Conservation (phyloP, 2,113 vertebrate species). For the Phalacrocorax carbo region DNA sequence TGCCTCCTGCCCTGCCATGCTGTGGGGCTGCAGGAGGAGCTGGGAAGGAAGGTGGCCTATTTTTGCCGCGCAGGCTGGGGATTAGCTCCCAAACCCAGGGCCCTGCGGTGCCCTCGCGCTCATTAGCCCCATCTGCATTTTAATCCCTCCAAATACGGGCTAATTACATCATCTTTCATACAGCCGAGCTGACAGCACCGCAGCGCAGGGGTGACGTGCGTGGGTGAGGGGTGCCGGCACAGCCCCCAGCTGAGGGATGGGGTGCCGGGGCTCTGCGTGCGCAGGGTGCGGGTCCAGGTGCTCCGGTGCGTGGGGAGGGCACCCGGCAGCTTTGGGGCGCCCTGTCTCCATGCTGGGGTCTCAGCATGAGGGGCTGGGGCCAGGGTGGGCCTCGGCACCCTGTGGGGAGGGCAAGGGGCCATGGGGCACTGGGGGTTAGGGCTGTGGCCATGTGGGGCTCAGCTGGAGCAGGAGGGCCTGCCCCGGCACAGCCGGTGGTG, state of each 20-base stretch:
- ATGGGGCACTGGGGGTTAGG: background rate
- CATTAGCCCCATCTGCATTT: conserved; percentile 18
- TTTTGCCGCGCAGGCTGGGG: background rate
- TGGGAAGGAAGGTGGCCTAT: background rate
- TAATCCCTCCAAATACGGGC: conserved; percentile 14
- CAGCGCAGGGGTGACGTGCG: background rate
- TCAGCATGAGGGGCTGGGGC: background rate
- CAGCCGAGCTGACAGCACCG: background rate
- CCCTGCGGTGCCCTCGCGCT: background rate
- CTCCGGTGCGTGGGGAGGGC: rapidly evolving
- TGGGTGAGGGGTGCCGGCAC: background rate
- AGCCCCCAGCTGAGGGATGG: rapidly evolving
- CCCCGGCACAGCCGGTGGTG: background rate
- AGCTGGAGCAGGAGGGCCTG: rapidly evolving
- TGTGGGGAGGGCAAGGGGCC: background rate
- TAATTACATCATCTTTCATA: background rate
- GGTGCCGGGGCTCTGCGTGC: rapidly evolving
- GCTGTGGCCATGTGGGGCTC: rapidly evolving
- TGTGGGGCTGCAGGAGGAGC: background rate
- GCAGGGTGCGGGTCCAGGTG: background rate
- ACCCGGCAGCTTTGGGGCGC: rapidly evolving
- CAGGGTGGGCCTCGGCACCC: background rate
- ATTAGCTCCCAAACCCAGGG: background rate
- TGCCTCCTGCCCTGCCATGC: background rate
- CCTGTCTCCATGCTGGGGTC: background rate